Percentiles rank a stretch among this genome's conserved stretches.
These are phyloP conservation scores for Acanthopagrus latus DNA, from an alignment of 2,797 vertebrate species.

Conservation along the genomic window DNA sequence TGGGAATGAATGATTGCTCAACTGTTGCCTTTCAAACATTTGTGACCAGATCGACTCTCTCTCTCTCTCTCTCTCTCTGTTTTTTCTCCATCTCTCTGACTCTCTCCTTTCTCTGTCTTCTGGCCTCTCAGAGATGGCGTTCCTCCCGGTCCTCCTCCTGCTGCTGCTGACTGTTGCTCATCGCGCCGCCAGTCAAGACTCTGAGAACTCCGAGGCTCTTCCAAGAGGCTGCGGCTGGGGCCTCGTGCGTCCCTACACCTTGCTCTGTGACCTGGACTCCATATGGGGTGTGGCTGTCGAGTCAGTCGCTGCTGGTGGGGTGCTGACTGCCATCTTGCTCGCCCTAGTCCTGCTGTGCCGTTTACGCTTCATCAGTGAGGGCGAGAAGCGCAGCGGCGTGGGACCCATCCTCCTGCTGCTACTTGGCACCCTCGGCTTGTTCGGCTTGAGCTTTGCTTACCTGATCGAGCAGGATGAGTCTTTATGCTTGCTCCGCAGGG, in stretches of 20 bases:
- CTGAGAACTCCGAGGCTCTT: conserved; percentile 85
- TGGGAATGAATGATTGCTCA: conserved; percentile 55
- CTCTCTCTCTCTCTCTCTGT: conserved; percentile 13
- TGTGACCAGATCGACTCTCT: conserved; percentile 54
- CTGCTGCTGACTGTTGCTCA: conserved; percentile 84
- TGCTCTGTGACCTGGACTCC: conserved; percentile 95
- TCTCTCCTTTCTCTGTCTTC: conserved; percentile 41
- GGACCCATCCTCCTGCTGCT: conserved; percentile 94
- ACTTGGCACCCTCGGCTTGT: conserved; percentile 91
- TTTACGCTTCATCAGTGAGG: conserved; percentile 92
- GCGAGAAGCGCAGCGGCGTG: conserved; percentile 92
- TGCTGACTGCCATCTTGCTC: conserved; percentile 89
- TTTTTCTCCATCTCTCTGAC: conserved; percentile 26
- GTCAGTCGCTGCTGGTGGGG: conserved; percentile 90
- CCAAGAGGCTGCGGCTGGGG: conserved; percentile 94
- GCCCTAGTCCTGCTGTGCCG: conserved; percentile 91
- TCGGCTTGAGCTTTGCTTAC: conserved; percentile 94
- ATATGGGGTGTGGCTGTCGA: conserved; percentile 96
- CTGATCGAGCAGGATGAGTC: conserved; percentile 92
- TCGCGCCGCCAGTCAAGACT: conserved; percentile 75
- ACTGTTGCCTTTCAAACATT: conserved; percentile 49
- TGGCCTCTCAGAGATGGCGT: conserved; percentile 78
- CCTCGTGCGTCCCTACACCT: conserved; percentile 89
- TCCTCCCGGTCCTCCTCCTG: conserved; percentile 75
- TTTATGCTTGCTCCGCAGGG: conserved; percentile 90